Percentiles rank a stretch among this genome's conserved stretches.
phyloP scores from a whole-genome alignment of 2,888 invertebrate species.

The Morpho achilles region DNA sequence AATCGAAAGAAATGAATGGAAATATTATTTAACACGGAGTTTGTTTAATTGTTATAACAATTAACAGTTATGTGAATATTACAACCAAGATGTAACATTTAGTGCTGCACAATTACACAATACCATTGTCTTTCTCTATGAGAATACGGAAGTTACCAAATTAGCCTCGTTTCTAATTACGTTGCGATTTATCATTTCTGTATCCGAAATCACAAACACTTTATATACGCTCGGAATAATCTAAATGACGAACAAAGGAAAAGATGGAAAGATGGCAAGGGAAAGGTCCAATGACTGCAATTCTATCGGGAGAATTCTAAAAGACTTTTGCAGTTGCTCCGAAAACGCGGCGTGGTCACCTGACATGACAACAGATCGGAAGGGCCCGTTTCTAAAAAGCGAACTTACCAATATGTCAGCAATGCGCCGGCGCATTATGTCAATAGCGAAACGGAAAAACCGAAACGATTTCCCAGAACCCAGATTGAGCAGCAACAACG shows the following conservation, averaged over 20 bases:
- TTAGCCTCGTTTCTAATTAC: constrained; percentile 38
- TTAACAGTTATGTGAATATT: constrained; percentile 12
- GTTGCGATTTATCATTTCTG: constrained; percentile 18
- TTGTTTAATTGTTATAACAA: constrained; percentile 7
- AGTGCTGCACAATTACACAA: constrained; percentile 23
- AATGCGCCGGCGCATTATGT: constrained; percentile 63
- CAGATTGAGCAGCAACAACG: constrained; percentile 41
- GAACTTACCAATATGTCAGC: constrained; percentile 73
- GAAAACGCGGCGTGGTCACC: constrained; percentile 76
- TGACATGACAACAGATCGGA: constrained; percentile 64
- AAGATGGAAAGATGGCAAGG: constrained; percentile 58
- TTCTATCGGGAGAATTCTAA: constrained; percentile 66
- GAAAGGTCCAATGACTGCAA: constrained; percentile 60
- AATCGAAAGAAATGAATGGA: not conserved
- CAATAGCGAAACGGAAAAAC: constrained; percentile 61
- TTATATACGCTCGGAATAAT: not conserved
- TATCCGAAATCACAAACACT: constrained; percentile 10
- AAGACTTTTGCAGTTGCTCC: constrained; percentile 73
- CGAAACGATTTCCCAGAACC: constrained; percentile 50
- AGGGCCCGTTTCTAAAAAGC: constrained; percentile 65
- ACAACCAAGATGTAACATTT: constrained; percentile 18
- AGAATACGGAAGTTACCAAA: constrained; percentile 38
- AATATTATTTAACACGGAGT: constrained; percentile 2
- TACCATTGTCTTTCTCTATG: constrained; percentile 25
- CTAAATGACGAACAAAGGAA: constrained; percentile 26